Conservation (phyloP, 2,888 invertebrate genomes). For the Balanococcus diminutus region DNA sequence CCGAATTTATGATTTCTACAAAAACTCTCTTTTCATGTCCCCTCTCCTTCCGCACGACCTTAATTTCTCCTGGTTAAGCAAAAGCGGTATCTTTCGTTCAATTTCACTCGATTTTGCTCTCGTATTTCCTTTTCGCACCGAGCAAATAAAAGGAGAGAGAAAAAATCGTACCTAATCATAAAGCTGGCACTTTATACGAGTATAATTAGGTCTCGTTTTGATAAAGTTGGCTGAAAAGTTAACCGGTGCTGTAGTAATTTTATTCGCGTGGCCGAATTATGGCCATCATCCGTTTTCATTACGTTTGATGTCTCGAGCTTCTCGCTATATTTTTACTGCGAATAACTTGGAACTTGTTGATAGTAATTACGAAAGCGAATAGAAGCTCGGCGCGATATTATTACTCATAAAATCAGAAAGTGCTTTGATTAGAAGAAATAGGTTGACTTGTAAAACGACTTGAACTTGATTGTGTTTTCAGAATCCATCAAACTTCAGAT, state of each 20-base stretch:
- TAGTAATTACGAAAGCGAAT: too few species aligned
- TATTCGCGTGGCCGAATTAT: neutral
- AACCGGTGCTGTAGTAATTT: neutral
- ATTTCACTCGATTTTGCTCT: neutral
- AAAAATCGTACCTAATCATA: neutral
- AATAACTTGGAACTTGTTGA: neutral
- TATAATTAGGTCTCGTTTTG: neutral
- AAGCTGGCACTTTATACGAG: neutral
- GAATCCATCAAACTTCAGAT: too few species aligned
- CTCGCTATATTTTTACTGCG: neutral
- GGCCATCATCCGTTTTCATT: slow-evolving; percentile 5
- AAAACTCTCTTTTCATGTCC: neutral
- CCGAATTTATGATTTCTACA: too few species aligned
- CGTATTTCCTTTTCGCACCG: neutral
- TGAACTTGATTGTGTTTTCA: too few species aligned
- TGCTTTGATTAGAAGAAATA: too few species aligned
- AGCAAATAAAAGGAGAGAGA: neutral
- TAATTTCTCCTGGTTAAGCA: neutral
- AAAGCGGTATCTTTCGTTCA: neutral
- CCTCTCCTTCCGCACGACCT: neutral
- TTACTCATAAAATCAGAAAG: too few species aligned
- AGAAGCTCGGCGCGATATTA: too few species aligned
- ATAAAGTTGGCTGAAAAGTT: neutral
- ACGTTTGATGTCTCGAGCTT: neutral
- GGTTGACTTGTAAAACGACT: too few species aligned